Base-by-base conservation (phyloP, 2,113 vertebrate genomes). In the Syngnathus scovelli region DNA sequence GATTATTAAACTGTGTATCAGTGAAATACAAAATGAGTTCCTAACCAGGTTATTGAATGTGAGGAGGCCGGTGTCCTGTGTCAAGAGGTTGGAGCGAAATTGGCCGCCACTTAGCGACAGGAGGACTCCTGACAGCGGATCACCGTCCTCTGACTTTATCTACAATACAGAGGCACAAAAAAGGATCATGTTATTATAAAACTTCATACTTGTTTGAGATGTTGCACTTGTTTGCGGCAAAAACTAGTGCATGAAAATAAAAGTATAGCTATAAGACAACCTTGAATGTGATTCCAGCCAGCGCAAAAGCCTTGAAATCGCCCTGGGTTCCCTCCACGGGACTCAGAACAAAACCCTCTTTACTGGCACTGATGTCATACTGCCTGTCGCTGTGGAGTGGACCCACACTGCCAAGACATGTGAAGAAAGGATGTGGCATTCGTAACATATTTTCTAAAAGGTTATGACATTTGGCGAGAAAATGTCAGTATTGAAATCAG, bases 221-320 rank as follows among this genome's bases (percentile, higher is more conserved):
- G 6, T 61, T 21, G 19, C 5, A 15, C n/a, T 43, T 13, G 9
- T 15, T 21, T 5, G 19, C 5, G 6, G 19, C n/a, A 8, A 55
- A 55, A 55, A 16, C 15, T 16, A 36, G 0, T 58, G 27, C 7
- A 58, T 36, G 36, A 58, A 58, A 58, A 15, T 33, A 56, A 56
- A 33, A 56, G 27, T 33, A 33, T 33, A 0, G 27, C 27, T 33
- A 33, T 33, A 61, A 62, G 11, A 15, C 49, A 94, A 99, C 96
- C 95, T 95, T 95, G 71, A 99, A 98, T 5, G 94, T 96, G 61
- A 99, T 92, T 0, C 95, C 96, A 10, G 97, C 96, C 81, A 99
- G 88, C 76, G 97, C 97, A 56, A 97, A 99, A 0, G 97, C 97
- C 86, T 98, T 98, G 85, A 99, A 99, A 80, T 98, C 94, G 41